Conservation (phyloP, 2,797 vertebrate species). For the Buphagus erythrorhynchus region DNA sequence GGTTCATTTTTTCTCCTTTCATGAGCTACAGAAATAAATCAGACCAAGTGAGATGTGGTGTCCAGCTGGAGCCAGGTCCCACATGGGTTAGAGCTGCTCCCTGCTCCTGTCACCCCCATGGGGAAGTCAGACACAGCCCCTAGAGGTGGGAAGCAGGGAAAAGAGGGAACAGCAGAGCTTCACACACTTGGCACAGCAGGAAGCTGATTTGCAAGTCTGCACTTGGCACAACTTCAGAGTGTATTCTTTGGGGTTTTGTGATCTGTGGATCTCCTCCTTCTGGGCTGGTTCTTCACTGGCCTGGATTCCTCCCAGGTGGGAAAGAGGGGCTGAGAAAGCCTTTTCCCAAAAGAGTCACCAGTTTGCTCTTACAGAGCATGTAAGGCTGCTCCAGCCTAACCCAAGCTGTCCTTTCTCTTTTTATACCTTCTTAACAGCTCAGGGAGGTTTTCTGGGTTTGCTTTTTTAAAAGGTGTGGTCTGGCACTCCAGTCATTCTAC, state of each 20-base stretch:
- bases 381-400: background rate
- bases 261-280: background rate
- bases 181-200: background rate
- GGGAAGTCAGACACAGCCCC: background rate
- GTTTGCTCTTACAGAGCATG: background rate
- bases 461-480: background rate
- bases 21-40: background rate
- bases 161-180: background rate
- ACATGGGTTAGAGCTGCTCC: background rate
- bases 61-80: background rate
- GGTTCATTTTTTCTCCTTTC: background rate
- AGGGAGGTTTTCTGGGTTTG: background rate
- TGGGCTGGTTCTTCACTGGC: background rate
- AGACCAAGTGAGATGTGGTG: rapidly evolving
- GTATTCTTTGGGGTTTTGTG: background rate
- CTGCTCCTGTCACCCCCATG: rapidly evolving
- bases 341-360: background rate
- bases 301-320: background rate
- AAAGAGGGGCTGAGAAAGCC: background rate
- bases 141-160: background rate
- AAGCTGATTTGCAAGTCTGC: slow-evolving; percentile 22
- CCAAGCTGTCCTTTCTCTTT: background rate
- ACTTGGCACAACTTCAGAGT: slow-evolving; percentile 39
- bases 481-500: background rate
- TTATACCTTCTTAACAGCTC: background rate